phyloP scores from a whole-genome alignment of 2,797 vertebrate genomes.

The Heteromormyrus szaboi region DNA sequence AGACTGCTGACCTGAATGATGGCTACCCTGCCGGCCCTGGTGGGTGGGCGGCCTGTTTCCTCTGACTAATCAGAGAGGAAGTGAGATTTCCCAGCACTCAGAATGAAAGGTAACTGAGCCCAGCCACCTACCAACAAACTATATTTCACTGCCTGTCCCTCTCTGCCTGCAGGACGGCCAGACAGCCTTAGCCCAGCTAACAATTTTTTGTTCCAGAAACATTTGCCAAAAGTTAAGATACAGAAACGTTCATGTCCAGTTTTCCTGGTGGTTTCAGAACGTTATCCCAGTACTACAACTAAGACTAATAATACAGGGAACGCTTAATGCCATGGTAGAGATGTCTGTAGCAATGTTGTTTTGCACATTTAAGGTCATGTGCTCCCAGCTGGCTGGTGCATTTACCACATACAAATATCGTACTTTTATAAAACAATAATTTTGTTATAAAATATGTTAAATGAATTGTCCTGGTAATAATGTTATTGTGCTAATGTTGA shows the following conservation, averaged over 20 bases:
- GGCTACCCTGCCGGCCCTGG: background rate
- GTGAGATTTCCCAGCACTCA: conserved; percentile 15
- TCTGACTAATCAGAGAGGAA: conserved; percentile 17
- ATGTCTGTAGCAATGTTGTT: background rate
- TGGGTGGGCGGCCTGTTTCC: conserved; percentile 10
- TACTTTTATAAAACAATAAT: background rate
- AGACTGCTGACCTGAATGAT: background rate
- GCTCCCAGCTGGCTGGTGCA: background rate
- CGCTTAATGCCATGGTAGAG: background rate
- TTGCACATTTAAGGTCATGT: background rate
- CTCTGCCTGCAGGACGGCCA: background rate
- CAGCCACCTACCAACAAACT: background rate
- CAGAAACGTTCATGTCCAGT: background rate
- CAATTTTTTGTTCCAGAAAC: background rate
- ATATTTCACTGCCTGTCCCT: background rate
- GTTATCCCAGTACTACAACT: background rate
- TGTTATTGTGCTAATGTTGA: background rate
- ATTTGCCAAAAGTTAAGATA: background rate
- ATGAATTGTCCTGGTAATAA: background rate
- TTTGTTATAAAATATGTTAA: background rate
- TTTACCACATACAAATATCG: background rate
- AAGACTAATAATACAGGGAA: background rate
- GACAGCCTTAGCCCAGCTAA: background rate
- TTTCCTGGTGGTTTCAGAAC: background rate
- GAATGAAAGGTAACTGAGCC: conserved; percentile 7